These are phyloP conservation scores for Coracias cyanogaster DNA, from an alignment of 2,797 vertebrate species.

Conservation along the genomic window DNA sequence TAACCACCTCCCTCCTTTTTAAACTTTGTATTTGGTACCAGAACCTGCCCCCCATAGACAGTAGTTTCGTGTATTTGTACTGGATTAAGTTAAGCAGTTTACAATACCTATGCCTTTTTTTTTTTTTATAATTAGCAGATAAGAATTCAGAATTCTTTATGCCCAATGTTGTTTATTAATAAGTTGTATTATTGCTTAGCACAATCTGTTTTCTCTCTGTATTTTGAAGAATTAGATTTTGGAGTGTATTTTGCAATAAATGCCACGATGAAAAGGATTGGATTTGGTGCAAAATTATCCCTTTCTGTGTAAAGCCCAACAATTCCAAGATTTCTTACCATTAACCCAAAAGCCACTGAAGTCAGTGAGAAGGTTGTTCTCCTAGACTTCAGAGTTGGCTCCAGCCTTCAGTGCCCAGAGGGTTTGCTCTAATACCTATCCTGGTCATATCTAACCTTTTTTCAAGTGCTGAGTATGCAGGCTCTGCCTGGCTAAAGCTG, in stretches of 20 bases:
- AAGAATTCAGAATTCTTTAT: slow-evolving; percentile 52
- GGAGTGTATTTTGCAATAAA: slow-evolving; percentile 75
- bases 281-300: neutral
- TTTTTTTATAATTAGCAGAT: neutral
- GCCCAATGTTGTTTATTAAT: neutral
- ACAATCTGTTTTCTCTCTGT: neutral
- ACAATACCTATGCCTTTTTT: neutral
- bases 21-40: neutral
- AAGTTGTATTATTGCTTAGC: slow-evolving; percentile 30
- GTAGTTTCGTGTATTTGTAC: neutral
- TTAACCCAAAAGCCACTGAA: neutral
- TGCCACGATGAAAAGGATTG: neutral
- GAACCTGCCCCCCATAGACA: neutral
- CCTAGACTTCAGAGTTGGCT: neutral
- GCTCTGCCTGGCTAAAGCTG: neutral
- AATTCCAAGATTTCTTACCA: neutral
- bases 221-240: slow-evolving; percentile 35
- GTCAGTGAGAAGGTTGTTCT: neutral
- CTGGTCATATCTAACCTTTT: neutral
- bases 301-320: neutral
- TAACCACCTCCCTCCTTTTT: fast-evolving
- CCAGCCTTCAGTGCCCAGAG: neutral
- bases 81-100: neutral
- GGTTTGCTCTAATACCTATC: neutral
- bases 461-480: neutral